phyloP scores from a whole-genome alignment of 2,113 vertebrate genomes.

The Leuciscus idus region DNA sequence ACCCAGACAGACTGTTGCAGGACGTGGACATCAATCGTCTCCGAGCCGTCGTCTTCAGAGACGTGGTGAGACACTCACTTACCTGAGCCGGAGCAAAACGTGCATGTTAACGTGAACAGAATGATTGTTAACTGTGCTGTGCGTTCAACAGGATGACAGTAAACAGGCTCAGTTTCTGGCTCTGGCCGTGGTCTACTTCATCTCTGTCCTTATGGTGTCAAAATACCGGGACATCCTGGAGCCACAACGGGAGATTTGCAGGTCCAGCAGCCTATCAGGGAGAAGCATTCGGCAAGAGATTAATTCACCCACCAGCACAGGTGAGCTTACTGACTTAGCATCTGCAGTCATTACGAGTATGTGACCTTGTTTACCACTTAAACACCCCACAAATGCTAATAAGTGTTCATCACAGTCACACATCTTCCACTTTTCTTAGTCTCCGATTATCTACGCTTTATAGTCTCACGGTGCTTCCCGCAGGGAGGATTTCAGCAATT shows the following conservation, averaged over 20 bases:
- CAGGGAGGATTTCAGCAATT: neutral
- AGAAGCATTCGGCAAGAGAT: conserved; percentile 97
- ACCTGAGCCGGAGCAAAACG: neutral
- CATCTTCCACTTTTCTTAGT: neutral
- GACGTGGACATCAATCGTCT: conserved; percentile 98
- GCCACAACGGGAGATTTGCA: conserved; percentile 92
- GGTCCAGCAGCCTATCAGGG: conserved; percentile 90
- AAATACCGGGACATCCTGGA: conserved; percentile 98
- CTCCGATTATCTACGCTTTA: neutral
- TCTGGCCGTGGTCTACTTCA: conserved; percentile 97
- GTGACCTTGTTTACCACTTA: neutral
- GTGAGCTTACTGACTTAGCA: conserved; percentile 65
- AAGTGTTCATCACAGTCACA: neutral
- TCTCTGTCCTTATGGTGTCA: conserved; percentile 98
- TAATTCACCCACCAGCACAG: conserved; percentile 98
- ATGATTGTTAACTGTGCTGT: conserved; percentile 32
- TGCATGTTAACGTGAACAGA: conserved; percentile 13
- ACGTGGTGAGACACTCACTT: conserved; percentile 85
- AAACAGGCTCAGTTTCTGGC: conserved; percentile 98
- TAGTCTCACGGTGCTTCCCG: neutral
- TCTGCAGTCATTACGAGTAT: neutral
- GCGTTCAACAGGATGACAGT: conserved; percentile 87
- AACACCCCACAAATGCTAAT: neutral
- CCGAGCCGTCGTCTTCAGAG: conserved; percentile 96
- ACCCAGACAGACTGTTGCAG: conserved; percentile 96